These are phyloP conservation scores for Brotula barbata DNA, from an alignment of 2,797 vertebrate genomes.

Conservation along the genomic window DNA sequence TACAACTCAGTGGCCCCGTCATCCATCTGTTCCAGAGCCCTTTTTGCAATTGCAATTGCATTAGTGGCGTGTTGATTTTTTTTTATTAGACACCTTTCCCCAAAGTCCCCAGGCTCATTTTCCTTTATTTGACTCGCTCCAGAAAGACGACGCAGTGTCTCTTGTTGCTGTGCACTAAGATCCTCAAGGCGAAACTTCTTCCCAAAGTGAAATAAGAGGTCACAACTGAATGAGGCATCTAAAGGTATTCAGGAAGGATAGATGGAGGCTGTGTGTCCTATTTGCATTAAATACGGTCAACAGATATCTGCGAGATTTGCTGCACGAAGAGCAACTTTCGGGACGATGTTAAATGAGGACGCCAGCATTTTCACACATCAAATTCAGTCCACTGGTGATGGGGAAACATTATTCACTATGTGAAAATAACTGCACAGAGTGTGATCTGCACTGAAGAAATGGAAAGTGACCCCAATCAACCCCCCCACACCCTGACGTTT, in stretches of 20 bases:
- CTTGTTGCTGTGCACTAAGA: not conserved
- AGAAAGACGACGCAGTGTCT: slow-evolving; percentile 54
- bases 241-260: slow-evolving; percentile 18
- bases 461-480: too few species aligned
- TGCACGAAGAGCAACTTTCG: too few species aligned
- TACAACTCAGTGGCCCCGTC: slow-evolving; percentile 30
- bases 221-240: slow-evolving; percentile 25
- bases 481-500: too few species aligned
- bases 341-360: too few species aligned
- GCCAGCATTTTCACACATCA: too few species aligned
- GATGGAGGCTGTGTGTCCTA: slow-evolving; percentile 14
- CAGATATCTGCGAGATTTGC: too few species aligned
- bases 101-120: slow-evolving; percentile 65
- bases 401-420: too few species aligned
- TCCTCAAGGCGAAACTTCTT: slow-evolving; percentile 50
- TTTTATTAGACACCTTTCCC: slow-evolving; percentile 67
- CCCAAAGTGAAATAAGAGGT: slow-evolving; percentile 50
- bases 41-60: slow-evolving; percentile 59
- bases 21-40: slow-evolving; percentile 47
- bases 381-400: too few species aligned
- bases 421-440: too few species aligned
- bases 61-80: slow-evolving; percentile 62
- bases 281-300: not conserved
- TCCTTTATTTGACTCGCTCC: slow-evolving; percentile 61
- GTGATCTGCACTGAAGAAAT: too few species aligned